Evolutionary conservation across 1,140 invertebrate species (phyloP).

Genomic region (Chrysomallon squamiferum): DNA sequence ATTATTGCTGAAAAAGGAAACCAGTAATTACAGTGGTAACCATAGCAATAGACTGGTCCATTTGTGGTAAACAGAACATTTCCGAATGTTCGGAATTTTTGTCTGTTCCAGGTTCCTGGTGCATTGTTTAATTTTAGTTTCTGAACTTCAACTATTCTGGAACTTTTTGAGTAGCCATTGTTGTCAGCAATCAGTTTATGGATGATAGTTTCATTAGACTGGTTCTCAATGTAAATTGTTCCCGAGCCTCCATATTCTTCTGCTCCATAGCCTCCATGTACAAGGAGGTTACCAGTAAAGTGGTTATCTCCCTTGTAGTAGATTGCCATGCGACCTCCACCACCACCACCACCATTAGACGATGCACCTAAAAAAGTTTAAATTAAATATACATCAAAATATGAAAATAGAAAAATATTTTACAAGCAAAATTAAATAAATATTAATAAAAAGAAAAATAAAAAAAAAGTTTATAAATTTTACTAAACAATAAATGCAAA

Average conservation of each 20-base stretch:
- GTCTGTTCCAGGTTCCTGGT: not conserved
- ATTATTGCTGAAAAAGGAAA: no score
- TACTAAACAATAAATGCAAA: no score
- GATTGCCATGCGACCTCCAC: slow-evolving; percentile 46
- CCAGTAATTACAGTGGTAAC: no score
- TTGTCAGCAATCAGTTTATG: slow-evolving; percentile 34
- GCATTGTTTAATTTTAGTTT: slow-evolving; percentile 21
- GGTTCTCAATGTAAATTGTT: slow-evolving; percentile 40
- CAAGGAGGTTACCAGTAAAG: slow-evolving; percentile 37
- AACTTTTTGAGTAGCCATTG: slow-evolving; percentile 26
- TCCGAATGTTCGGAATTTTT: slow-evolving; percentile 15
- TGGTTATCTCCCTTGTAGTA: slow-evolving; percentile 39
- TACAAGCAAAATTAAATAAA: no score
- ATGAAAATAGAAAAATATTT: no score
- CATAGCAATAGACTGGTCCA: slow-evolving; percentile 13
- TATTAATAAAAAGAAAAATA: no score
- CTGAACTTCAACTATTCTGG: slow-evolving; percentile 34
- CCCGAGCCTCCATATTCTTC: slow-evolving; percentile 43
- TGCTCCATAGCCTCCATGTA: slow-evolving; percentile 38
- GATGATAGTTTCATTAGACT: slow-evolving; percentile 11
- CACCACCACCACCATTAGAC: slow-evolving; percentile 40
- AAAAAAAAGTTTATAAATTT: no score
- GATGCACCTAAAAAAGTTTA: slow-evolving; percentile 20
- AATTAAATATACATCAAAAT: not conserved
- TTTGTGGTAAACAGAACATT: slow-evolving; percentile 22